Percentiles rank a stretch among this genome's conserved stretches.
Evolutionary conservation across 2,888 invertebrate species (phyloP).

Genomic region (Rotaria sp.): DNA sequence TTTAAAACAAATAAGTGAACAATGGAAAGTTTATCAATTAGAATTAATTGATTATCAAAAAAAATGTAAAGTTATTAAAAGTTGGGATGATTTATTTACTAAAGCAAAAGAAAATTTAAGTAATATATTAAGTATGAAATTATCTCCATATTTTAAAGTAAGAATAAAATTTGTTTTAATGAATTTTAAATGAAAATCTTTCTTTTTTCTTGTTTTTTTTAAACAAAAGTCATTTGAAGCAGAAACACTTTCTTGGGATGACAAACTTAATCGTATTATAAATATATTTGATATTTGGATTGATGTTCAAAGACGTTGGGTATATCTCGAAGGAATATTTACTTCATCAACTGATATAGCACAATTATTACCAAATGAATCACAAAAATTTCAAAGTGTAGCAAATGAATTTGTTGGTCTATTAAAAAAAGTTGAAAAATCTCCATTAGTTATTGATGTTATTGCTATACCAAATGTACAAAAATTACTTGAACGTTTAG

Average conservation of each 20-base stretch:
- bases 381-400: conserved; percentile 81
- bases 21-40: conserved; percentile 94
- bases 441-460: conserved; percentile 97
- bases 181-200: background rate
- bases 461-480: conserved; percentile 88
- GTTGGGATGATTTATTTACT: conserved; percentile 99
- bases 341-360: conserved; percentile 98
- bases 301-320: conserved; percentile 97
- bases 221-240: conserved; percentile 76
- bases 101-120: conserved; percentile 99
- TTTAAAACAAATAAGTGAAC: conserved; percentile 85
- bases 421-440: conserved; percentile 97
- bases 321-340: conserved; percentile 96
- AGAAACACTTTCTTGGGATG: conserved; percentile 97
- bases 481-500: conserved; percentile 83
- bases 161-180: conserved; percentile 11
- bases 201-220: conserved; percentile 64
- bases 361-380: conserved; percentile 82
- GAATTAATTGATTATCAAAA: conserved; percentile 97
- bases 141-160: conserved; percentile 97
- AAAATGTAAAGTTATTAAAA: conserved; percentile 91
- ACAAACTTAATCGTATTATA: conserved; percentile 93
- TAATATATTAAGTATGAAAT: conserved; percentile 97
- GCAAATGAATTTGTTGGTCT: conserved; percentile 93
- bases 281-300: conserved; percentile 99